These are phyloP conservation scores for Pyrrhia umbra DNA, from an alignment of 2,888 invertebrate species.

Conservation along the genomic window DNA sequence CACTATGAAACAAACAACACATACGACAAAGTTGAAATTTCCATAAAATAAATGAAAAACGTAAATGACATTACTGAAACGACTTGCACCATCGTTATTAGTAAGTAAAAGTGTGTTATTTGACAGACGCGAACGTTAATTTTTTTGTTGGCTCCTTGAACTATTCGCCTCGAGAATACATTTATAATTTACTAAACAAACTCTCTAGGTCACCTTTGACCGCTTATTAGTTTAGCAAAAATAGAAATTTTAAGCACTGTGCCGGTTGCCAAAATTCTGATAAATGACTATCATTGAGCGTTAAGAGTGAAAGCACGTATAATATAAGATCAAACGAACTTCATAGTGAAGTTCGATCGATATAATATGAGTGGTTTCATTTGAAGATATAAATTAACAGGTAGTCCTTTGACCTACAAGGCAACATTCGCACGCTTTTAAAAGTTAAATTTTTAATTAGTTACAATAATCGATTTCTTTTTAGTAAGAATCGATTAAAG, in stretches of 20 bases:
- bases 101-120: constrained; percentile 30
- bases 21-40: neutral
- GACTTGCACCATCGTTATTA: neutral
- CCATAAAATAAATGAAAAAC: constrained; percentile 2
- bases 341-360: too few species aligned
- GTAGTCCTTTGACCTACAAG: too few species aligned
- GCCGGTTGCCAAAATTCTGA: constrained; percentile 19
- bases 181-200: constrained; percentile 13
- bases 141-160: constrained; percentile 21
- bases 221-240: constrained; percentile 34
- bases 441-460: too few species aligned
- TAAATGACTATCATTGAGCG: constrained; percentile 3
- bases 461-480: too few species aligned
- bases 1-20: neutral
- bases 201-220: constrained; percentile 25
- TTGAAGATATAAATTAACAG: too few species aligned
- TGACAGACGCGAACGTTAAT: constrained; percentile 4
- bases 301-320: constrained; percentile 5
- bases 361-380: neutral
- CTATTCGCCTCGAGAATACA: constrained; percentile 16
- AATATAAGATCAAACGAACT: too few species aligned
- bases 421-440: too few species aligned
- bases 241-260: constrained; percentile 3
- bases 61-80: neutral
- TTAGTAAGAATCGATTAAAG: too few species aligned